Evolutionary conservation across 1,140 invertebrate genomes (phyloP), one percentile per base, ranked within the genome.

Genomic region (Habropoda laboriosa): DNA sequence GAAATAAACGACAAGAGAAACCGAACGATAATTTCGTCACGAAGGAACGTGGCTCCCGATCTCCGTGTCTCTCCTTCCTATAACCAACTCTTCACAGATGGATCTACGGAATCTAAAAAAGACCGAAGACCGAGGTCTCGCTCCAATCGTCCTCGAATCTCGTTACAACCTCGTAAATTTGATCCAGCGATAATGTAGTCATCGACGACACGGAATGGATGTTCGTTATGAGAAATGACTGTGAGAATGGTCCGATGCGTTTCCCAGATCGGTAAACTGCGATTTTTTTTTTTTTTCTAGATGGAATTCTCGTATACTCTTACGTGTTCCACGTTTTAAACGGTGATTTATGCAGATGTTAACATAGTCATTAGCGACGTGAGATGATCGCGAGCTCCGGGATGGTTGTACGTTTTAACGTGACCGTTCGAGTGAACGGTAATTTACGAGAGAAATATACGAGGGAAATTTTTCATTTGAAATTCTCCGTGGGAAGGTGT

Each of bases 1-100:
- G 82, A 85, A 85, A 86, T 85, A 86, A 86, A 86, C 80, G 83
- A 84, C 83, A 85, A 64, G 73, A 57, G 45, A 27, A 57, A n/a
- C 40, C 38, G n/a, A n/a, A 38, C 71, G 49, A 51, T 80, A 76
- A 83, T 85, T 84, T 80, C 82, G 81, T 83, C 53, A 61, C 73
- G 68, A 81, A 81, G 64, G 45, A 85, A 85, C 81, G 72, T 57
- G 32, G 40, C 30, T 64, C 68, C 40, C 45, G 35, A 24, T 55
- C 21, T 21, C 71, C 27, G 53, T 13, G 10, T 13, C n/a, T n/a
- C n/a, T 58, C 21, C 35, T 60, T 45, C 30, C 18, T 27, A n/a
- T n/a, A 16, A 32, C 24, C 21, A 35, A 47, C 24, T n/a, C 12
- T 42, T 24, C 5, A 40, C 40, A 47, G 40, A 68, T 21, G 45